Percentiles rank a stretch among this genome's conserved stretches.
These are phyloP conservation scores for Drosophila repletoides DNA, from an alignment of 1,140 invertebrate genomes.

Conservation along the genomic window DNA sequence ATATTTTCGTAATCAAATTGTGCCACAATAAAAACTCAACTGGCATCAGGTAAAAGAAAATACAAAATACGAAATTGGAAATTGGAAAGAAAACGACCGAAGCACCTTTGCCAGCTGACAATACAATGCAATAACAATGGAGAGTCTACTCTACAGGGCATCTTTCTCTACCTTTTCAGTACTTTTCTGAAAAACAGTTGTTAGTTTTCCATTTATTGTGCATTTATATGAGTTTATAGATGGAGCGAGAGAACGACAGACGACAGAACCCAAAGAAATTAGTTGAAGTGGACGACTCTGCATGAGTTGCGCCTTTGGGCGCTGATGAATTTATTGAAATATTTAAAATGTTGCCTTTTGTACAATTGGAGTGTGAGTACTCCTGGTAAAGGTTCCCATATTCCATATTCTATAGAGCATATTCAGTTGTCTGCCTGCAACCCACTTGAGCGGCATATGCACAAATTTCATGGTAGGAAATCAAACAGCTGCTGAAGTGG, in stretches of 20 bases:
- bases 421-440: neutral
- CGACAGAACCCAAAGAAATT: constrained; percentile 40
- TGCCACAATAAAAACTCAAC: constrained; percentile 64
- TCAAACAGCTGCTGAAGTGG: constrained; percentile 66
- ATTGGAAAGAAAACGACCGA: no score
- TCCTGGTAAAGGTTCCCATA: neutral
- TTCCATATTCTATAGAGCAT: neutral
- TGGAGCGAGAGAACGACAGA: neutral
- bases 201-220: constrained; percentile 77
- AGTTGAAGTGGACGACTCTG: constrained; percentile 68
- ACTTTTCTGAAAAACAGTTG: constrained; percentile 66
- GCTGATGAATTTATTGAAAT: constrained; percentile 75
- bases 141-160: constrained; percentile 19
- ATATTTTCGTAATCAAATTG: constrained; percentile 77
- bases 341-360: constrained; percentile 52
- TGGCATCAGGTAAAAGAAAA: constrained; percentile 27
- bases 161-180: constrained; percentile 1
- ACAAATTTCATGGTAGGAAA: constrained; percentile 57
- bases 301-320: constrained; percentile 38
- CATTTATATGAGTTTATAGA: constrained; percentile 57
- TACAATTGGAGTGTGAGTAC: no score
- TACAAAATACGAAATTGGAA: no score
- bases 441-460: constrained; percentile 57
- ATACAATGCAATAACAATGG: constrained; percentile 26
- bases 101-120: constrained; percentile 54